Evolutionary conservation across 2,888 invertebrate species (phyloP), one percentile per base, ranked within the genome.

Genomic region (Conops quadrifasciatus): DNA sequence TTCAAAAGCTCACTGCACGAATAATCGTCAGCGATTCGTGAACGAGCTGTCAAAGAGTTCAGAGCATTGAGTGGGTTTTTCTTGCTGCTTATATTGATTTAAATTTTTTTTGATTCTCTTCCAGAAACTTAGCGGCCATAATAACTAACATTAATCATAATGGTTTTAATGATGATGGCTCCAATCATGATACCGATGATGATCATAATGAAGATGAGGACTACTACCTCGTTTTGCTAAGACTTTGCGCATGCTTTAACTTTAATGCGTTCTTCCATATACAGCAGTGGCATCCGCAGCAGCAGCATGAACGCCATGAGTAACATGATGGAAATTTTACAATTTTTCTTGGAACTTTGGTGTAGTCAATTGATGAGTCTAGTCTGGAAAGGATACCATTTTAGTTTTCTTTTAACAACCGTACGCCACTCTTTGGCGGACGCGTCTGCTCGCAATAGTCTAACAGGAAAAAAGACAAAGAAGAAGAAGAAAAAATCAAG

Each of bases 381-480:
- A 30, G 64, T 62, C 58, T 68, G 68, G 71, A 56, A 58, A 24
- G 59, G 30, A 36, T 60, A 16, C 15, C 62, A 9, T 49, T 73
- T 73, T 75, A 80, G 80, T 79, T 78, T 78, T 77, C 75, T 78
- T 78, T 79, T 76, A 79, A 78, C 76, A 78, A 80, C 78, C 79
- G 81, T 77, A 80, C 81, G 81, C 82, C 82, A 80, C 78, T 77
- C 78, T 78, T 74, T 78, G 80, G 81, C 81, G 81, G 80, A 80
- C 79, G 80, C 75, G 77, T 77, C 77, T 75, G 72, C 74, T 30
- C 15, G 49, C 72, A 73, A 65, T 68, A 49, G 4, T 49, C 67
- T 72, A 60, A 62, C 71, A 73, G 59, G 71, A 70, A 59, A 60
- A 71, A 65, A 67, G 66, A 72, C 36, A 74, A 71, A 62, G 56